Percentiles rank a stretch among this genome's conserved stretches.
These are phyloP conservation scores for Sinocyclocheilus rhinocerous DNA, from an alignment of 2,113 vertebrate genomes.

Conservation along the genomic window DNA sequence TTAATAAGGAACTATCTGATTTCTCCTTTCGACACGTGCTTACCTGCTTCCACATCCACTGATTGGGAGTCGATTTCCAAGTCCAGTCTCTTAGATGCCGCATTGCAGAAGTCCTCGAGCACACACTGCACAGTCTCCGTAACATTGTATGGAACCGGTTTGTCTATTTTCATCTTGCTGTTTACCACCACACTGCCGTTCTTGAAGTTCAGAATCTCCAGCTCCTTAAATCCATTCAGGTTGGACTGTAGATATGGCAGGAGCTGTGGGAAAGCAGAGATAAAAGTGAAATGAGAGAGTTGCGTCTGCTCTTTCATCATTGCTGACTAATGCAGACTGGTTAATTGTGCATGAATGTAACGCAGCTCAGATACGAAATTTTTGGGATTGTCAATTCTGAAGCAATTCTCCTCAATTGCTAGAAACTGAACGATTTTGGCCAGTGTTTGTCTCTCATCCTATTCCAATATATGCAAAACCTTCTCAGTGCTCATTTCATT, in stretches of 20 bases:
- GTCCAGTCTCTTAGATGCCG: constrained; percentile 80
- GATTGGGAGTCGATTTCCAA: constrained; percentile 89
- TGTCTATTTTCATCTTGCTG: constrained; percentile 87
- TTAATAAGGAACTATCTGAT: neutral
- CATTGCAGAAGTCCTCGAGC: constrained; percentile 85
- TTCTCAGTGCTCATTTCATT: constrained; percentile 24
- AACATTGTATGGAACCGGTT: constrained; percentile 86
- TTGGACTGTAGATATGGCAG: constrained; percentile 90
- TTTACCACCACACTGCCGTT: constrained; percentile 93
- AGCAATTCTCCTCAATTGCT: constrained; percentile 24
- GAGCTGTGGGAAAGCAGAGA: constrained; percentile 75
- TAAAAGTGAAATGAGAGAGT: constrained; percentile 10
- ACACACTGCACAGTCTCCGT: constrained; percentile 84
- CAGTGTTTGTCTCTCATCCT: constrained; percentile 44
- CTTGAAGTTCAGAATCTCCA: constrained; percentile 93
- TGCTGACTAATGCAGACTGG: constrained; percentile 17
- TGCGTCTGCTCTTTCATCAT: neutral
- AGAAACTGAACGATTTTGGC: constrained; percentile 26
- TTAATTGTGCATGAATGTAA: constrained; percentile 30
- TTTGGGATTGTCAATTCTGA: constrained; percentile 40
- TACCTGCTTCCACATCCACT: constrained; percentile 88
- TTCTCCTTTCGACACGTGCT: constrained; percentile 41
- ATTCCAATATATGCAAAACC: constrained; percentile 45
- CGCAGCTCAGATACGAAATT: neutral
- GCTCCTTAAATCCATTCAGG: constrained; percentile 90